These are phyloP conservation scores for Ancistrus triradiatus DNA, from an alignment of 2,113 vertebrate species.

Conservation along the genomic window DNA sequence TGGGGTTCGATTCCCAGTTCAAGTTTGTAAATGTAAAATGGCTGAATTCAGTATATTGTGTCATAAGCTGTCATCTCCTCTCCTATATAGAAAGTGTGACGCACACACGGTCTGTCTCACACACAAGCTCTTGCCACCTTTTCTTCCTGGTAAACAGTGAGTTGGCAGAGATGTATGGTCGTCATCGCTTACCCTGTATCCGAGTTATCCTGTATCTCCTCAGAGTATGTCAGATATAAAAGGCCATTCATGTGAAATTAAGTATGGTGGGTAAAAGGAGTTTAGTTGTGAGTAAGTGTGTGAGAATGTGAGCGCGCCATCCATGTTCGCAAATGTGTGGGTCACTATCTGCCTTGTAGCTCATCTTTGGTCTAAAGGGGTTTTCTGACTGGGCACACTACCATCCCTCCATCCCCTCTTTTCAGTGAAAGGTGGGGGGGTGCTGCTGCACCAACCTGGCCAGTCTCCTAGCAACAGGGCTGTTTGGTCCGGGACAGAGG, in stretches of 20 bases:
- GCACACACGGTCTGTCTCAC: too few relatives aligned
- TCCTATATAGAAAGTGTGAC: too few relatives aligned
- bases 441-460: slow-evolving; percentile 55
- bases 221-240: neutral
- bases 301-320: neutral
- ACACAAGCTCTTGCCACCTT: neutral
- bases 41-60: too few relatives aligned
- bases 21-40: too few relatives aligned
- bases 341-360: slow-evolving; percentile 22
- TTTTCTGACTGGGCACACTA: slow-evolving; percentile 28
- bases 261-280: slow-evolving; percentile 5
- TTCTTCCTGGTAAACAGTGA: neutral
- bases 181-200: neutral
- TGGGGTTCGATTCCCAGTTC: too few relatives aligned
- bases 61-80: too few relatives aligned
- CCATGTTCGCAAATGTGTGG: slow-evolving; percentile 29
- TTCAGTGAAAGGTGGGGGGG: slow-evolving; percentile 34
- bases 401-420: slow-evolving; percentile 42
- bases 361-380: slow-evolving; percentile 28
- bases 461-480: slow-evolving; percentile 67
- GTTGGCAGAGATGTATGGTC: slow-evolving; percentile 7
- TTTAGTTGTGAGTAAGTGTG: too few relatives aligned
- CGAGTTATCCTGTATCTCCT: neutral
- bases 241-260: neutral
- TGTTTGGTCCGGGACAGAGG: slow-evolving; percentile 56